These are phyloP conservation scores for Lasioglossum albipes DNA, from an alignment of 1,140 invertebrate species.

Conservation along the genomic window DNA sequence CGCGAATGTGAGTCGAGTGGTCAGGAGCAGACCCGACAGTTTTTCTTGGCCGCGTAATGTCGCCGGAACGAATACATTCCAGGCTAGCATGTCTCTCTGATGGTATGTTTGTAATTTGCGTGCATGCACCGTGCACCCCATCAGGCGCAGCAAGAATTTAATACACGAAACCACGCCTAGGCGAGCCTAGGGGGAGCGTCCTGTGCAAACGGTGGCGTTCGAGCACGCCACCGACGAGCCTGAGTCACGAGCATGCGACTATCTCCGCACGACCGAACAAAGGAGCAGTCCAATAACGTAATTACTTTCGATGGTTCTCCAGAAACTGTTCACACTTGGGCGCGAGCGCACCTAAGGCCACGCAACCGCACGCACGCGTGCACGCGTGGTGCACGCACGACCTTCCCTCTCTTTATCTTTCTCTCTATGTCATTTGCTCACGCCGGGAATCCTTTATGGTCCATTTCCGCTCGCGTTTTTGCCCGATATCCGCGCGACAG, in stretches of 20 bases:
- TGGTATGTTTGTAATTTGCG: constrained; percentile 73
- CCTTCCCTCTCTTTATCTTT: not conserved
- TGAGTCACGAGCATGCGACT: constrained; percentile 51
- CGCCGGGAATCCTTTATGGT: not conserved
- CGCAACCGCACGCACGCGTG: constrained; percentile 54
- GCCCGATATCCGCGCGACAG: not conserved
- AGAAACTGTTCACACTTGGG: constrained; percentile 69
- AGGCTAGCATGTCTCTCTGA: constrained; percentile 18
- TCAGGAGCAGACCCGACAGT: constrained; percentile 32
- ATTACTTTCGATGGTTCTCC: constrained; percentile 71
- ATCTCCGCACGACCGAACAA: constrained; percentile 37
- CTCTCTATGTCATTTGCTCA: not conserved
- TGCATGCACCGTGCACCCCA: constrained; percentile 57
- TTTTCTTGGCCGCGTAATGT: constrained; percentile 52
- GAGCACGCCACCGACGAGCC: constrained; percentile 53
- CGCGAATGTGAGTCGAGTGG: constrained; percentile 39
- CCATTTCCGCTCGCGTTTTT: not conserved
- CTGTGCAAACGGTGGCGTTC: constrained; percentile 44
- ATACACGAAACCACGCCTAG: constrained; percentile 70
- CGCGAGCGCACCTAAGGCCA: too few species aligned
- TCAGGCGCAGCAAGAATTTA: constrained; percentile 69
- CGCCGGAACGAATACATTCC: constrained; percentile 25
- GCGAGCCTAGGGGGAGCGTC: not conserved
- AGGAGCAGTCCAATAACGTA: constrained; percentile 66
- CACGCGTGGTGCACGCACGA: too few species aligned